Conservation (phyloP, 2,113 vertebrate species). For the Indicator maculatus region DNA sequence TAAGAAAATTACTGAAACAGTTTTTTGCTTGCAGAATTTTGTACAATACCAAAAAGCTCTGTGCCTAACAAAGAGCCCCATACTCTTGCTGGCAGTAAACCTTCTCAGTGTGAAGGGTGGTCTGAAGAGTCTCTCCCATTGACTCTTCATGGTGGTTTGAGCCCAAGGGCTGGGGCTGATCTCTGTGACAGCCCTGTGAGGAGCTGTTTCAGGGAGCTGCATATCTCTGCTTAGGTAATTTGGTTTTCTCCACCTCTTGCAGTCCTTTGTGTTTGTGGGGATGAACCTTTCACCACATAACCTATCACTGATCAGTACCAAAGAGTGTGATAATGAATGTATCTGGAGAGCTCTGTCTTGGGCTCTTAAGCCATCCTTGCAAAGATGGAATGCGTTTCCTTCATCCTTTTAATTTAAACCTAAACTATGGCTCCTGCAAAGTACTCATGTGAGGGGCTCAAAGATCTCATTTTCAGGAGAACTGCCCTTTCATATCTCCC, state of each 20-base stretch:
- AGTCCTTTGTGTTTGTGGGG: background rate
- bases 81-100: background rate
- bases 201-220: rapidly evolving
- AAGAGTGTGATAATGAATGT: background rate
- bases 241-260: background rate
- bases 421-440: background rate
- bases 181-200: background rate
- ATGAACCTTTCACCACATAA: background rate
- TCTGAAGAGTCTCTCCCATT: background rate
- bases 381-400: background rate
- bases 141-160: background rate
- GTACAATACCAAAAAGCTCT: background rate
- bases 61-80: background rate
- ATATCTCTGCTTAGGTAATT: background rate
- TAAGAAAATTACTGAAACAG: background rate
- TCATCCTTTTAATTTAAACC: background rate
- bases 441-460: background rate
- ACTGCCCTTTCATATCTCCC: background rate
- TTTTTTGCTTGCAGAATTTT: background rate
- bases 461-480: background rate
- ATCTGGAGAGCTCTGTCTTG: background rate
- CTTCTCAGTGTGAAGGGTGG: too few species aligned
- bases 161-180: background rate
- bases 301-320: background rate
- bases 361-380: background rate